Base-by-base conservation (phyloP, 2,113 vertebrate genomes). In the Oriolus oriolus region DNA sequence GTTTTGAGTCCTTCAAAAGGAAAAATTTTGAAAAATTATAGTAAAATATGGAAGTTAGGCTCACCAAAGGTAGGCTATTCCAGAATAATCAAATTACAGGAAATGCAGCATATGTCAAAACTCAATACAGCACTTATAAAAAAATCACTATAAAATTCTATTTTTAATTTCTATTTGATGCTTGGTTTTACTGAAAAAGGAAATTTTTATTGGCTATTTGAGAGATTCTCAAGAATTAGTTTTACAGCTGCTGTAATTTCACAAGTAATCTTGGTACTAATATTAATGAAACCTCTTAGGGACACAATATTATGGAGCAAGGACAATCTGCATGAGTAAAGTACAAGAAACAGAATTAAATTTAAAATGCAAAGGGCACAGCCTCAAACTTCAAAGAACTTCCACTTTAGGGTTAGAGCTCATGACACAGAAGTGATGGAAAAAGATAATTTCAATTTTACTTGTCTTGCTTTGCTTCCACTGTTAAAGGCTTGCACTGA, bases 181-280 rank as follows among this genome's bases (percentile, higher is more conserved):
- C 6, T 59, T 44, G 2, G 31, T 80, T 64, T 92, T 69, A 84
- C 16, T 45, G 59, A 31, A 45, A 81, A 79, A 19, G 6, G 5
- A 41, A 45, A 4, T 37, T 47, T 77, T 81, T 16, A 65, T 12
- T 73, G 22, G 18, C 27, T 85, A 69, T 49, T 59, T 33, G 18
- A 54, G 47, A 45, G 30, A 73, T 80, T 73, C 16, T 59, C 16
- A 71, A 60, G 44, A 39, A 86, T 76, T 73, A 56, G 21, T 56
- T 82, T 90, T 76, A 83, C 8, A 79, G 41, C 9, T 88, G 27
- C 70, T 69, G 50, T 82, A 65, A 93, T 82, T 74, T 78, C 39
- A 3, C 18, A 68, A 33, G 3, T 20, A 17, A 56, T 54, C 68
- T 74, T 61, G 50, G 20, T 89, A 45, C 33, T 56, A 70, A 66